A percentile compares a stretch with the other conserved stretches of the same genome.
phyloP scores from a whole-genome alignment of 2,888 invertebrate genomes.

The Nyleta sp. region DNA sequence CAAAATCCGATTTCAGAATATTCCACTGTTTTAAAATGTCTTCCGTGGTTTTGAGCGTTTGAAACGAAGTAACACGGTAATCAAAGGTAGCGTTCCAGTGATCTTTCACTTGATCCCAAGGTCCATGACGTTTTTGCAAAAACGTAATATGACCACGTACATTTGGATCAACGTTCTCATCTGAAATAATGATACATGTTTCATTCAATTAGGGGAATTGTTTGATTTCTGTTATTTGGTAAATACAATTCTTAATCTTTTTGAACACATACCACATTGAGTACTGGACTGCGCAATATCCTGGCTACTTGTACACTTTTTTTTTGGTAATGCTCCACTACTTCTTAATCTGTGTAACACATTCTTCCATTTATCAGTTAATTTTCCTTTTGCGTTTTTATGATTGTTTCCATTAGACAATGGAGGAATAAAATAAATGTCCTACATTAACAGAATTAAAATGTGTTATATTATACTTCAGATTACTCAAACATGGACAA shows the following conservation, averaged over 20 bases:
- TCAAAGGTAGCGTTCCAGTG: neutral
- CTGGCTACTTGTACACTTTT: no score
- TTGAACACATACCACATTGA: no score
- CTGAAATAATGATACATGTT: neutral
- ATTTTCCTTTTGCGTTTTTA: neutral
- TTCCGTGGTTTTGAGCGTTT: neutral
- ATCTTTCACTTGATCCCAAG: neutral
- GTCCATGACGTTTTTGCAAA: neutral
- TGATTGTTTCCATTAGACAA: neutral
- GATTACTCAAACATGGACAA: no score
- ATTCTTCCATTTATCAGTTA: constrained; percentile 2
- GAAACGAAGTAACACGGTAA: no score
- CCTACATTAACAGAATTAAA: neutral
- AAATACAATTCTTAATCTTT: no score
- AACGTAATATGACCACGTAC: neutral
- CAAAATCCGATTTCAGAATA: constrained; percentile 6
- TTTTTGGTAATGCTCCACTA: neutral
- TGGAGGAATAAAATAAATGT: neutral
- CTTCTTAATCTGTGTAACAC: neutral
- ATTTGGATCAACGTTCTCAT: neutral
- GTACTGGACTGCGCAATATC: no score
- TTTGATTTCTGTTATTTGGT: no score
- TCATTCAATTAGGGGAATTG: no score
- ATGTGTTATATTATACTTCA: no score
- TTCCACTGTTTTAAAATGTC: constrained; percentile 13